A percentile compares a stretch with the other conserved stretches of the same genome.
Conservation (phyloP, 2,797 vertebrate genomes). For the Muscicapa comitata region DNA sequence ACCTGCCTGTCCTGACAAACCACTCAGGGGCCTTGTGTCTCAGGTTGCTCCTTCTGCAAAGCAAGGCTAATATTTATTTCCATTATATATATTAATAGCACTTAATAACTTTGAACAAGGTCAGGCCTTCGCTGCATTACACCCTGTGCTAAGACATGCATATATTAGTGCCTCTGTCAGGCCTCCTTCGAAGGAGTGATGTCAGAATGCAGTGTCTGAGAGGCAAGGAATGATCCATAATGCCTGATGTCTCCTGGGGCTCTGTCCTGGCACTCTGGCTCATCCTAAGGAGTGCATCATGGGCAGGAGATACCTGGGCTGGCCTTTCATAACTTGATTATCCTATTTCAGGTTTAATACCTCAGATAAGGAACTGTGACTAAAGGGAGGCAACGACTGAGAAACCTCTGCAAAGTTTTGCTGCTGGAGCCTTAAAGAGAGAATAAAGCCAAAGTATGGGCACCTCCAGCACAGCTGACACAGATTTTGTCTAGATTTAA, state of each 20-base stretch:
- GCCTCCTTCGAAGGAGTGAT: constrained; percentile 24
- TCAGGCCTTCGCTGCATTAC: constrained; percentile 36
- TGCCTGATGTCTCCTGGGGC: neutral
- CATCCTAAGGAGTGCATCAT: neutral
- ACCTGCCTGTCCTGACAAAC: constrained; percentile 18
- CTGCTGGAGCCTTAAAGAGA: neutral
- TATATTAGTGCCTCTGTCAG: constrained; percentile 40
- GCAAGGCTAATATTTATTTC: constrained; percentile 46
- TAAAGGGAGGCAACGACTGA: neutral
- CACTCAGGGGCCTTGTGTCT: neutral
- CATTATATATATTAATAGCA: constrained; percentile 58
- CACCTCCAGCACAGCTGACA: neutral
- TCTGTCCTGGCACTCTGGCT: neutral
- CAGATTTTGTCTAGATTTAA: neutral
- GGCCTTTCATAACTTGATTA: neutral
- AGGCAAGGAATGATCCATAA: neutral
- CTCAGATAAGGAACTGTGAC: neutral
- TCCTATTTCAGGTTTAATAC: neutral
- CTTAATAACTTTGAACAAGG: constrained; percentile 64
- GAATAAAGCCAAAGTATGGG: neutral
- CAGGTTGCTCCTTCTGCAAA: neutral
- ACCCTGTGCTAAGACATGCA: constrained; percentile 38
- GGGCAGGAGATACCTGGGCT: neutral
- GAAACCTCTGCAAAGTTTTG: neutral
- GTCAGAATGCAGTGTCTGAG: constrained; percentile 39